Evolutionary conservation across 2,113 vertebrate genomes (phyloP).

Genomic region (Salvator merianae): DNA sequence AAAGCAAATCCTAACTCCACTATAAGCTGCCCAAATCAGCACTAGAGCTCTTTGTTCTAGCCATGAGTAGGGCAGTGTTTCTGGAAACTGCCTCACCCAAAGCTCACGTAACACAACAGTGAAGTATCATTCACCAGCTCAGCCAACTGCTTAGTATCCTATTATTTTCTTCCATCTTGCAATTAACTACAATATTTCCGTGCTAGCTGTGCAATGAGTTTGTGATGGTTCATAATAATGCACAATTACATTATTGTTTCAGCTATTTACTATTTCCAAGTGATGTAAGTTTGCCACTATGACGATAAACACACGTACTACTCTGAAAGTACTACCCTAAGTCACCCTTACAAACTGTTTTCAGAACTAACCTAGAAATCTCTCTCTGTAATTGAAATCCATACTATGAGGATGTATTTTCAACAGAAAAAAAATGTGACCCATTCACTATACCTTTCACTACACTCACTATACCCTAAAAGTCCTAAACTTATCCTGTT

Average conservation of each 20-base stretch:
- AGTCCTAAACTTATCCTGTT: no score
- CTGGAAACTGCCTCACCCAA: constrained; percentile 56
- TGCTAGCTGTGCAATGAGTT: background rate
- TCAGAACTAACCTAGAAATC: background rate
- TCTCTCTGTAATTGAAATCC: background rate
- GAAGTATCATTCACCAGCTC: constrained; percentile 41
- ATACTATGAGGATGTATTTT: background rate
- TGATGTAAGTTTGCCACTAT: constrained; percentile 45
- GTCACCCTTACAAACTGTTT: background rate
- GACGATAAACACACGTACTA: constrained; percentile 37
- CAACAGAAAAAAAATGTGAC: background rate
- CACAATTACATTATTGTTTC: constrained; percentile 26
- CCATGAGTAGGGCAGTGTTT: constrained; percentile 61
- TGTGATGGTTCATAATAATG: constrained; percentile 3
- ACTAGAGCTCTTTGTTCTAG: constrained; percentile 57
- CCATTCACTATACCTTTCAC: background rate
- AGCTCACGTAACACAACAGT: constrained; percentile 54
- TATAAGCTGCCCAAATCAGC: constrained; percentile 58
- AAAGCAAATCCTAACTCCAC: constrained; percentile 64
- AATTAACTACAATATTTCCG: constrained; percentile 49
- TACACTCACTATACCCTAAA: no score
- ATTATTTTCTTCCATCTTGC: constrained; percentile 23
- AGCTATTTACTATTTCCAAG: constrained; percentile 19
- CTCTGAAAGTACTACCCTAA: background rate
- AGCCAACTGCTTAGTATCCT: background rate